Evolutionary conservation across 1,140 invertebrate species (phyloP), one percentile per base, ranked within the genome.

Genomic region (Oscheius sp.): DNA sequence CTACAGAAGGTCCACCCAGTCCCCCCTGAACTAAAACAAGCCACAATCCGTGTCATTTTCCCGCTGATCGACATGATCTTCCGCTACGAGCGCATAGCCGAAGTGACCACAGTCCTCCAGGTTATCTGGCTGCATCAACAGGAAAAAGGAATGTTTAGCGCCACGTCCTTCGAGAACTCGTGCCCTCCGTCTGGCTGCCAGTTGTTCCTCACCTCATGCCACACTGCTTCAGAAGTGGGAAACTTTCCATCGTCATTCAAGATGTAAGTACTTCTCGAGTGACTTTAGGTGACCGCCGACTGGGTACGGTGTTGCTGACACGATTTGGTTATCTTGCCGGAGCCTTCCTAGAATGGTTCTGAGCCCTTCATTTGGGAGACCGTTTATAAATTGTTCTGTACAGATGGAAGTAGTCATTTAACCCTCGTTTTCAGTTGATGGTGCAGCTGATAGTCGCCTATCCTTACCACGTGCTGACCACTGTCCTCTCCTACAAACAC

Each of bases 41-140:
- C 15, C 7, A 23, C 49, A 4, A 13, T 55, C 15, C 15, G 49
- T 7, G 49, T 68, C 26, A 15, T 68, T 1, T 68, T 68, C 20
- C 67, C 67, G 13, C 26, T 68, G 4, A 68, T 68, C 13, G 67
- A 68, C 31, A 32, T 68, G 2, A 59, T 68, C 55, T 68, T 58
- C 28, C 52, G 55, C 29, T 68, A 68, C 52, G 67, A 68, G 36
- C 4, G 18, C 10, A 55, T 59, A n/a, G 15, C 2, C 3, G 67
- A 35, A n/a, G 52, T 68, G 7, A 23, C 45, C 15, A 23, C 3
- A 3, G 15, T 59, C 1, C 23, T 68, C 18, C 34, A 38, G 26
- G 67, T 23, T 20, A 55, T 7, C 15, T 4, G n/a, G n/a, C n/a
- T n/a, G n/a, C n/a, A n/a, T n/a, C n/a, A n/a, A n/a, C n/a, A n/a